phyloP scores from a whole-genome alignment of 1,140 invertebrate species.

The Limonius californicus region DNA sequence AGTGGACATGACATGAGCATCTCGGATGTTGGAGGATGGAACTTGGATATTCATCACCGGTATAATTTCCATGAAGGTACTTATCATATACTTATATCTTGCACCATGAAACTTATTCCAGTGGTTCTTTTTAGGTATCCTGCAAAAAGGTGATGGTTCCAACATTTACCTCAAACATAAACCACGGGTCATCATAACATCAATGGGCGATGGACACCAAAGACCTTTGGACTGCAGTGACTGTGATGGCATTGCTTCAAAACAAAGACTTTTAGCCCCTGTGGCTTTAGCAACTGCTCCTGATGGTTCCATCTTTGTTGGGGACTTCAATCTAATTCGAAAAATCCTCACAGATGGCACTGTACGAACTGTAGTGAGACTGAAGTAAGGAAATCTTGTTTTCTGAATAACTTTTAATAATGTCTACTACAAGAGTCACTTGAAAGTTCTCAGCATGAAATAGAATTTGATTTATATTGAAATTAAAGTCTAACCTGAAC shows the following conservation, averaged over 20 bases:
- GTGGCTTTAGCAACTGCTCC: constrained; percentile 86
- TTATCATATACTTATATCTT: too few relatives aligned
- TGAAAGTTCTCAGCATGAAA: too few relatives aligned
- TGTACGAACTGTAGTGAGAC: constrained; percentile 80
- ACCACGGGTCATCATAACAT: constrained; percentile 84
- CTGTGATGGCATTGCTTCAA: constrained; percentile 78
- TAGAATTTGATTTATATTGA: too few relatives aligned
- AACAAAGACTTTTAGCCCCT: constrained; percentile 82
- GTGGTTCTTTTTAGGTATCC: constrained; percentile 76
- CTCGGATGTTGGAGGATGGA: constrained; percentile 94
- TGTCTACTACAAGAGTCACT: too few relatives aligned
- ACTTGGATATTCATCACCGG: constrained; percentile 93
- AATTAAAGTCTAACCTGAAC: too few relatives aligned
- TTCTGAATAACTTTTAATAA: too few relatives aligned
- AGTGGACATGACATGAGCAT: constrained; percentile 96
- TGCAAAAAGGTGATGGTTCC: constrained; percentile 96
- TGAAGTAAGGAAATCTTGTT: too few relatives aligned
- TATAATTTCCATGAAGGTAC: constrained; percentile 97
- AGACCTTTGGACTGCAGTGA: constrained; percentile 76
- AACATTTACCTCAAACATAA: constrained; percentile 95
- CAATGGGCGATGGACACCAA: constrained; percentile 89
- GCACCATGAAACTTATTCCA: too few relatives aligned
- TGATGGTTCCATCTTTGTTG: constrained; percentile 93
- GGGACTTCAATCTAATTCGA: constrained; percentile 92
- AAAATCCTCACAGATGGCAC: constrained; percentile 84